Evolutionary conservation across 1,140 invertebrate genomes (phyloP), one percentile per base, ranked within the genome.

Genomic region (Alviniconcha marisindica): DNA sequence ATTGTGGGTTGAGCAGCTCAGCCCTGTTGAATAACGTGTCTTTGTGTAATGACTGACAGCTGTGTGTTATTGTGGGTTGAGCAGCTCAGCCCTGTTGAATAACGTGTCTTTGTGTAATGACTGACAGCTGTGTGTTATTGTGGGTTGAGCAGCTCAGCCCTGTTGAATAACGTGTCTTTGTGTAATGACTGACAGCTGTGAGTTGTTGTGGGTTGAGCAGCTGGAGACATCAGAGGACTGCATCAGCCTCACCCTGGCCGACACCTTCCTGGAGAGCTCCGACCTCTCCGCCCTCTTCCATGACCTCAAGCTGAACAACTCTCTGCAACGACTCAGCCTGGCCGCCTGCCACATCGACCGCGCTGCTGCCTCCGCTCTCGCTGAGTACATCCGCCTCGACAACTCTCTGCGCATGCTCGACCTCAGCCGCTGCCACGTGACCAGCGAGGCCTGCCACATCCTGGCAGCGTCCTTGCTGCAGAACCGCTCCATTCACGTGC

Each of bases 371-470:
- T 38, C 74, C 0, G 86, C 87, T n/a, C 78, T 91, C 21, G 60
- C 82, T 10, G 89, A 91, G 74, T 89, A 88, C 42, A 82, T 91
- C 4, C 87, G 86, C 33, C 84, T 91, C 63, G 89, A 85, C n/a
- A 85, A 81, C 66, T 84, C 87, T n/a, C 73, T 91, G 7, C 51
- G 87, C 66, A 60, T 77, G 15, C 84, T 91, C 18, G 88, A 91
- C 66, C 81, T 91, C 15, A 89, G 87, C 33, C 66, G 85, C n/a
- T 90, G 85, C 78, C 86, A 90, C 77, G 85, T 91, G 7, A 87
- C 71, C 56, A 88, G 82, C 0, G 87, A 89, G 1, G 86, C 87
- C 83, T 90, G 88, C 56, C 79, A 80, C 24, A 77, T 80, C 28
- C 77, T 90, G 3, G 87, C 88, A 4, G 63, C 77, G 2, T 85